phyloP scores from a whole-genome alignment of 2,113 vertebrate species.

The Oceanodroma tethys region DNA sequence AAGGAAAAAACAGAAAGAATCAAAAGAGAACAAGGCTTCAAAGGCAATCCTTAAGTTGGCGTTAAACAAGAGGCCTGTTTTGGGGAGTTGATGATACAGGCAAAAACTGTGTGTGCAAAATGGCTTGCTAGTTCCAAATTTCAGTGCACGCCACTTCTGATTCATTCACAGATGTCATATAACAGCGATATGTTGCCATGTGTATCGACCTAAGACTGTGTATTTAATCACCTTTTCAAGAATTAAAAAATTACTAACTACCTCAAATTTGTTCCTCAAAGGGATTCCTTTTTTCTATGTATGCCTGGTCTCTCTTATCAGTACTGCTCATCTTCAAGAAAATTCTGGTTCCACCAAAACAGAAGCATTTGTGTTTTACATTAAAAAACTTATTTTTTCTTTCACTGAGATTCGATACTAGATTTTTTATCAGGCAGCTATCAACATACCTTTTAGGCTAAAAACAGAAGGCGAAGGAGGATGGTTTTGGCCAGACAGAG shows the following conservation, averaged over 20 bases:
- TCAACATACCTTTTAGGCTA: neutral
- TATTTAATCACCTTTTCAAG: neutral
- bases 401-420: neutral
- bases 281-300: neutral
- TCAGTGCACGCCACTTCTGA: accelerated
- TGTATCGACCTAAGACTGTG: neutral
- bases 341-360: neutral
- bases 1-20: neutral
- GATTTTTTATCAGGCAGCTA: neutral
- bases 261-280: neutral
- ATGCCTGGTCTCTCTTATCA: neutral
- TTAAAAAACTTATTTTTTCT: neutral
- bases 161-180: neutral
- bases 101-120: neutral
- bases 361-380: neutral
- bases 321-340: neutral
- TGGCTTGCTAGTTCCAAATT: neutral
- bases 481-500: neutral
- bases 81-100: neutral
- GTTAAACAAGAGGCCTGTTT: neutral
- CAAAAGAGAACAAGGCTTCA: neutral
- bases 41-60: neutral
- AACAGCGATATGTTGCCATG: neutral
- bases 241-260: neutral
- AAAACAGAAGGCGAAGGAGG: neutral